Evolutionary conservation across 2,113 vertebrate species (phyloP), one percentile per base, ranked within the genome.

Genomic region (Labrus mixtus): DNA sequence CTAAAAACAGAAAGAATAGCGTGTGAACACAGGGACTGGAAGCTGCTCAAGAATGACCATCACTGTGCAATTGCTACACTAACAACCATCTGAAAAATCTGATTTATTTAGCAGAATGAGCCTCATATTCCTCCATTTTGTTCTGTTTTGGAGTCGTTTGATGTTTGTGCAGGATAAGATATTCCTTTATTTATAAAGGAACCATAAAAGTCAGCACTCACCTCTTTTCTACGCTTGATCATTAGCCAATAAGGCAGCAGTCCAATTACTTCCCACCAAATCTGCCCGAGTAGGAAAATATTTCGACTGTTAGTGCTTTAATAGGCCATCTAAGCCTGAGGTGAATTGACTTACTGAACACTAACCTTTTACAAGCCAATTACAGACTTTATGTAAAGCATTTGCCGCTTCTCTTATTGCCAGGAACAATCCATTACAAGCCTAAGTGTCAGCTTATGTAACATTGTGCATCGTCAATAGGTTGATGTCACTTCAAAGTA

Each of bases 231-330:
- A 25, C 25, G 3, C 2, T 25, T 25, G 25, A 25, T 25, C 1
- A 25, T 25, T 25, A 25, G 25, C 25, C 25, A 25, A 25, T 10
- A 41, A 10, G 39, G 39, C 8, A 41, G 1, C 25, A 51, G 55
- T 60, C 72, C 48, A 71, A 66, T 72, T 71, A 72, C 66, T 41
- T 51, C 45, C 51, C 56, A 62, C 46, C 9, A 60, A 58, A 76
- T 29, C 73, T 43, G 19, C 67, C 67, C 29, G 53, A 60, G 12
- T 17, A 15, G 5, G 20, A 0, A 22, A 61, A 33, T 39, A 9
- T 36, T 51, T 15, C 57, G 46, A 25, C 25, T 19, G 39, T 57
- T 22, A 41, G 39, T 62, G 22, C 19, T 45, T 10, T 51, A 73
- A 73, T 54, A 54, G 13, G 12, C 19, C 41, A 20, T 8, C 5